Conservation (phyloP, 2,113 vertebrate species). For the Lynx canadensis region DNA sequence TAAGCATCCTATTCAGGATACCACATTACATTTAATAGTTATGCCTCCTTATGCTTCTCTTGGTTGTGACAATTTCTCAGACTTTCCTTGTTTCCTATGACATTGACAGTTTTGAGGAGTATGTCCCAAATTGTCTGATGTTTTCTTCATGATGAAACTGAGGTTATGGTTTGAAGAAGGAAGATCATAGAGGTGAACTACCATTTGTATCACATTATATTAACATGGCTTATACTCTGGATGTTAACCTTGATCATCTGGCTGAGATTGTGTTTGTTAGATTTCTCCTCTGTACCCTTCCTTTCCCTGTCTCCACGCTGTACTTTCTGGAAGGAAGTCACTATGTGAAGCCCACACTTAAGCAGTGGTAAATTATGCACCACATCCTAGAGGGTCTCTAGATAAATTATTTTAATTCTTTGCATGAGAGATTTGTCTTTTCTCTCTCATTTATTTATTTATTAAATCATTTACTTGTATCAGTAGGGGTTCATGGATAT, state of each 20-base stretch:
- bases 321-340: conserved; percentile 40
- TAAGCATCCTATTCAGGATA: conserved; percentile 12
- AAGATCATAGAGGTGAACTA: conserved; percentile 3
- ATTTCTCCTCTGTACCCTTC: not conserved
- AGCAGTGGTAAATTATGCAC: not conserved
- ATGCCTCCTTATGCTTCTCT: not conserved
- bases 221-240: conserved; percentile 4
- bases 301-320: not conserved
- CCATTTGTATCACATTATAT: conserved; percentile 45
- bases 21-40: conserved; percentile 4
- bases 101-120: conserved; percentile 20
- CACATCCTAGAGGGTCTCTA: not conserved
- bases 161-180: not conserved
- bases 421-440: conserved; percentile 12
- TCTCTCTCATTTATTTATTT: conserved; percentile 54
- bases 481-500: conserved; percentile 49
- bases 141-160: conserved; percentile 32
- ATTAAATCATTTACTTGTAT: conserved; percentile 36
- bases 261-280: conserved; percentile 1
- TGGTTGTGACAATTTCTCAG: conserved; percentile 14
- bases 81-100: conserved; percentile 25
- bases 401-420: conserved; percentile 45
- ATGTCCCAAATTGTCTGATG: not conserved
- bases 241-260: not conserved
- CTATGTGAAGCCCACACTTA: not conserved